Base-by-base conservation (phyloP, 2,888 invertebrate species). In the Sarcophaga carnaria region DNA sequence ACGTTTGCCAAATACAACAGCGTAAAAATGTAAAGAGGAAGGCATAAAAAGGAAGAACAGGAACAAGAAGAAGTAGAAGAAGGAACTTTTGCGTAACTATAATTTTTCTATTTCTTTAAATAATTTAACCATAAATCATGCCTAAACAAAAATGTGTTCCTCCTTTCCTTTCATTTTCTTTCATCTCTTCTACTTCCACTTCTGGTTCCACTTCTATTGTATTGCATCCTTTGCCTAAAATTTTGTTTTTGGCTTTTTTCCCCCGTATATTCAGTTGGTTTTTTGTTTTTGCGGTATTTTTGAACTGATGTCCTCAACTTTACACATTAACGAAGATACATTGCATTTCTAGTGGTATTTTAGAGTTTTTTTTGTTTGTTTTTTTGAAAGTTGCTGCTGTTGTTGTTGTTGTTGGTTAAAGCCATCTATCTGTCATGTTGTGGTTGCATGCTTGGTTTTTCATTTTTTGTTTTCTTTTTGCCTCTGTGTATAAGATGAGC, bases 251-350 rank as follows among this genome's bases (percentile, higher is more conserved):
- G 49, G 49, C 14, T 49, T 49, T 14, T 2, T 37, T 1, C 37
- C 37, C 37, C 49, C 49, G 11, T 14, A 49, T 49, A 49, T 49
- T 49, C 49, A 49, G 49, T n/a, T 10, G 76, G 74, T 45, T 74
- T 63, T 66, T 76, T 54, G 66, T 66, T 54, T 63, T 76, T 49
- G 63, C 49, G 25, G 54, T 74, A 74, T 66, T 75, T 75, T 69
- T 83, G 66, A 72, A 75, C 71, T 84, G 86, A 86, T 87, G 86
- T 87, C 83, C 83, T 84, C 86, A 87, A 87, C 83, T 87, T 87
- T 87, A 81, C 86, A 87, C 86, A 87, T 87, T 84, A 87, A 87
- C 86, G 86, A 87, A 87, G 86, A 87, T 87, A 81, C 86, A 87
- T 87, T 87, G 86, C 86, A 87, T 69, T 87, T 87, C 81, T 66